Evolutionary conservation across 1,140 invertebrate species (phyloP), one percentile per base, ranked within the genome.

Genomic region (Drosophila bocki): DNA sequence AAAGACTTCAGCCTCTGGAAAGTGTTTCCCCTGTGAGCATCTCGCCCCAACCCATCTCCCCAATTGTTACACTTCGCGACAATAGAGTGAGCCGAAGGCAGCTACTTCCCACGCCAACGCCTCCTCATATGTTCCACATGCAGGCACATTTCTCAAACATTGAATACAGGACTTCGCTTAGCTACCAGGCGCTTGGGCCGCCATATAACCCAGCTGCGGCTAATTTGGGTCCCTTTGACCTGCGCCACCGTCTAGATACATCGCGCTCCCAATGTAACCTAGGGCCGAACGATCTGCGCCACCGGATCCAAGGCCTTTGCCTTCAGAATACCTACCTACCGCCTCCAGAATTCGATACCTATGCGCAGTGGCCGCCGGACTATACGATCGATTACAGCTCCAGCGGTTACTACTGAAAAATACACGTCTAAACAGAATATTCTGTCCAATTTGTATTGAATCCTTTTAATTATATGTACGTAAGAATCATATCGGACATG

Each of bases 221-320:
- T 13, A 8, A 33, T 9, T 29, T 56, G 19, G 58, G 2, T 7
- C 37, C 70, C 15, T 17, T 37, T 26, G 50, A 75, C 33, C 9
- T 75, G 4, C 35, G 37, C 22, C 56, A 35, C 17, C 71, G 71
- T n/a, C 42, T 75, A 26, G 37, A 35, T 11, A 54, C 29, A 4
- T 37, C 45, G 4, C 62, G 44, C n/a, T 63, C 64, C 3, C 5
- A 39, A 8, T 7, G 3, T 35, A 48, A 37, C 32, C 32, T 75
- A 12, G 33, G 39, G 2, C 35, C 37, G 4, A n/a, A 64, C 29
- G 60, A 75, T 50, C 11, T 75, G 29, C 59, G 37, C 5, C 59
- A 75, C 33, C 37, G 42, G 9, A 75, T 64, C 4, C 58, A 56
- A 7, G 44, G 37, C 5, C 29, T 17, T 12, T 32, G 7, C 19